Conservation (phyloP, 2,113 vertebrate species). For the Petroica traversi region DNA sequence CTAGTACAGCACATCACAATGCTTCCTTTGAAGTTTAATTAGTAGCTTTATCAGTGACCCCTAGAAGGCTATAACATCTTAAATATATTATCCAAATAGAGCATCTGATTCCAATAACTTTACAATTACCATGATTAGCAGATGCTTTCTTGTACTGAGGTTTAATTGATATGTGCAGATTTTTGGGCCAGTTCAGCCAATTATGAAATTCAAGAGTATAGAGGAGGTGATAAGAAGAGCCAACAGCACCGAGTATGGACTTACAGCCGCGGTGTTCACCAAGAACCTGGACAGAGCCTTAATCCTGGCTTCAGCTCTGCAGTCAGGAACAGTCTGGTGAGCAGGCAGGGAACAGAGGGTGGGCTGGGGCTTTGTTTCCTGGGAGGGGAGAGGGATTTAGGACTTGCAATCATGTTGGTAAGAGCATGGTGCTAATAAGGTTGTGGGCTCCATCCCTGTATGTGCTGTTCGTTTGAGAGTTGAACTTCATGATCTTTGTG, state of each 20-base stretch:
- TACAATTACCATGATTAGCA: not conserved
- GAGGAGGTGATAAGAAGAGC: slow-evolving; percentile 88
- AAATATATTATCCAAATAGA: not conserved
- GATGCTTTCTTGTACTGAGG: not conserved
- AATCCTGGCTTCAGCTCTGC: slow-evolving; percentile 81
- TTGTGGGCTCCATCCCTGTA: not conserved
- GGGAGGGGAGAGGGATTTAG: not conserved
- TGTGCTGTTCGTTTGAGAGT: accelerated
- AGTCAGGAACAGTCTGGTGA: slow-evolving; percentile 93
- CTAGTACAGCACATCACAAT: not conserved
- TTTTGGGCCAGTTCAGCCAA: slow-evolving; percentile 92
- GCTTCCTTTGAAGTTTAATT: not conserved
- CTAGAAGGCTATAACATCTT: not conserved
- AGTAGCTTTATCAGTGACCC: not conserved
- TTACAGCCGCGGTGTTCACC: slow-evolving; percentile 91
- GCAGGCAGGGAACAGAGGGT: not conserved
- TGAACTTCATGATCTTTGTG: not conserved
- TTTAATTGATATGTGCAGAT: slow-evolving; percentile 74
- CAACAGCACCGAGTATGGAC: slow-evolving; percentile 84
- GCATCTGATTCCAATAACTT: not conserved
- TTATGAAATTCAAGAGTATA: slow-evolving; percentile 89
- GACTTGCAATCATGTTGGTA: not conserved
- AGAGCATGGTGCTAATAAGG: not conserved
- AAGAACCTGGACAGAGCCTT: slow-evolving; percentile 87
- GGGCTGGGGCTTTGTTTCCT: not conserved